These are phyloP conservation scores for Fragum fragum DNA, from an alignment of 2,888 invertebrate genomes.

Conservation along the genomic window DNA sequence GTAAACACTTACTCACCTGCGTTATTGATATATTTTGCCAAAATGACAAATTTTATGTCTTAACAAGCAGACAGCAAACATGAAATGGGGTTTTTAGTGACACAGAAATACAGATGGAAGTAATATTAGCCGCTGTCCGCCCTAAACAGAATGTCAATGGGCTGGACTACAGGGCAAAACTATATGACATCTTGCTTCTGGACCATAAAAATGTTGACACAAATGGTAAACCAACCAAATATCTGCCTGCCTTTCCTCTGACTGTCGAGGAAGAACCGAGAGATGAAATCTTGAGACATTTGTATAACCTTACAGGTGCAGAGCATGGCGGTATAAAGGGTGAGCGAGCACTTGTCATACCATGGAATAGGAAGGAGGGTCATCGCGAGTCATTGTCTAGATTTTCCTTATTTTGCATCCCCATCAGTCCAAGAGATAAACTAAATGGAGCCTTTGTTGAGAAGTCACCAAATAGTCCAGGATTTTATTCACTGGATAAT, in stretches of 20 bases:
- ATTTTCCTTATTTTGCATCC: slow-evolving; percentile 82
- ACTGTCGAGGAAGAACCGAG: slow-evolving; percentile 79
- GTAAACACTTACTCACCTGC: slow-evolving; percentile 27
- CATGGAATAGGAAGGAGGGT: slow-evolving; percentile 68
- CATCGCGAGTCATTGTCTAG: slow-evolving; percentile 76
- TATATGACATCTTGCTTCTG: slow-evolving; percentile 82
- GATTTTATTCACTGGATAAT: slow-evolving; percentile 81
- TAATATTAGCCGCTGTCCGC: slow-evolving; percentile 80
- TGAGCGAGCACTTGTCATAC: slow-evolving; percentile 78
- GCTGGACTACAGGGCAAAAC: slow-evolving; percentile 77
- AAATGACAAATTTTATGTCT: slow-evolving; percentile 1
- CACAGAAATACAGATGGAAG: slow-evolving; percentile 74
- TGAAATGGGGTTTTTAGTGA: background rate
- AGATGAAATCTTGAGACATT: slow-evolving; percentile 78
- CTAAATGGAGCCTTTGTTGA: slow-evolving; percentile 77
- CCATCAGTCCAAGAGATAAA: slow-evolving; percentile 80
- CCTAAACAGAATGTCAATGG: slow-evolving; percentile 76
- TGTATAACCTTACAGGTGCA: slow-evolving; percentile 79
- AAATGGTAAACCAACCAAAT: slow-evolving; percentile 73
- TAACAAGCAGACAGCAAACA: background rate
- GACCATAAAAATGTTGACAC: slow-evolving; percentile 76
- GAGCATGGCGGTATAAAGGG: slow-evolving; percentile 82
- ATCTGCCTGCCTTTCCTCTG: slow-evolving; percentile 78
- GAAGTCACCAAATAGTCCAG: slow-evolving; percentile 76
- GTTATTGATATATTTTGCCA: background rate